Evolutionary conservation across 2,888 invertebrate genomes (phyloP).

Genomic region (Oeneis ivallda): DNA sequence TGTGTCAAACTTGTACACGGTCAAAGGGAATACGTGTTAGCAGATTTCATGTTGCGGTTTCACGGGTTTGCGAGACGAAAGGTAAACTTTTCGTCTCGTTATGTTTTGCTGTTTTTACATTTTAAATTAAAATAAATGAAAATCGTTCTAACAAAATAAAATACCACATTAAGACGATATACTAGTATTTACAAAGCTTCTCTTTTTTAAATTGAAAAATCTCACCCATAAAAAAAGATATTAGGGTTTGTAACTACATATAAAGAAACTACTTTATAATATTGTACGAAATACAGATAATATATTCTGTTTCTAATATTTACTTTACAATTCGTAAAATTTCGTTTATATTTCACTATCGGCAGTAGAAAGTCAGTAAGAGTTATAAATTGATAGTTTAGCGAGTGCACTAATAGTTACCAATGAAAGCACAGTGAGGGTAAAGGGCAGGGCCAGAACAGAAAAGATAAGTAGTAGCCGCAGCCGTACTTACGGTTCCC

Average conservation of each 20-base stretch:
- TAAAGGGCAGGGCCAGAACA: slow-evolving; percentile 58
- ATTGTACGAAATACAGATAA: no score
- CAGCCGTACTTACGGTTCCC: slow-evolving; percentile 56
- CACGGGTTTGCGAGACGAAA: no score
- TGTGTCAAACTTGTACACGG: slow-evolving; percentile 70
- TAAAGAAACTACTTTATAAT: no score
- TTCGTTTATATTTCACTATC: neutral
- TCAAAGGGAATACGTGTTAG: slow-evolving; percentile 56
- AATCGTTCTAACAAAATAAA: neutral
- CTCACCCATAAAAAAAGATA: no score
- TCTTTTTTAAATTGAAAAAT: no score
- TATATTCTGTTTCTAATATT: neutral
- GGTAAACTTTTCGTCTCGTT: slow-evolving; percentile 18
- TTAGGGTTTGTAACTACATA: no score
- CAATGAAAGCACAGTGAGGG: slow-evolving; percentile 34
- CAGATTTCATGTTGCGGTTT: slow-evolving; percentile 36
- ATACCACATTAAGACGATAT: neutral
- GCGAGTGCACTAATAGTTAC: slow-evolving; percentile 13
- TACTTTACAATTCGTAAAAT: neutral
- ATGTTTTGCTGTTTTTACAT: slow-evolving; percentile 24
- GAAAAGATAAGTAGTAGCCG: slow-evolving; percentile 56
- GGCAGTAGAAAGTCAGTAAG: slow-evolving; percentile 7
- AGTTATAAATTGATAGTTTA: slow-evolving; percentile 15
- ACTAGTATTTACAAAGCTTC: no score
- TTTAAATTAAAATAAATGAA: slow-evolving; percentile 15